These are phyloP conservation scores for Phrynocephalus forsythii DNA, from an alignment of 2,797 vertebrate species.

Conservation along the genomic window DNA sequence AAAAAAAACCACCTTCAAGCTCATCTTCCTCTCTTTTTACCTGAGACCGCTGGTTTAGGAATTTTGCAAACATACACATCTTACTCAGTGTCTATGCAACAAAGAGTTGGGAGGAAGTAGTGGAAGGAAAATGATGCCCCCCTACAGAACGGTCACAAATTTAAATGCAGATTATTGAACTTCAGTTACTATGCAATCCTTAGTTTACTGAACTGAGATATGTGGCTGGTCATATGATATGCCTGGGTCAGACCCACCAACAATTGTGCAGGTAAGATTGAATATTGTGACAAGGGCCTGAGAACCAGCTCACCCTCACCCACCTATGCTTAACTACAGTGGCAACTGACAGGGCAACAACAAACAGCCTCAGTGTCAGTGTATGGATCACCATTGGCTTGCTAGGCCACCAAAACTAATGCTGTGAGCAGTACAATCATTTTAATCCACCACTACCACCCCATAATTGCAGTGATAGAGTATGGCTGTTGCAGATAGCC, in stretches of 20 bases:
- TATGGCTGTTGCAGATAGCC: background rate
- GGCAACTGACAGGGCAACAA: background rate
- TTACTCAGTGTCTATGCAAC: background rate
- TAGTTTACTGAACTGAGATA: no score
- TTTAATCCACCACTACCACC: no score
- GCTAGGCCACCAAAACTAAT: background rate
- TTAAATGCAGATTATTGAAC: no score
- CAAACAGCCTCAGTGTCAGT: background rate
- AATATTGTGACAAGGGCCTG: background rate
- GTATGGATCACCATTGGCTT: background rate
- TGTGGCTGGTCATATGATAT: no score
- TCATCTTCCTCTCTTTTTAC: no score
- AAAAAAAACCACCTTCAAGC: no score
- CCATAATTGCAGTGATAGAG: no score
- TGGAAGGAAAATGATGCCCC: background rate
- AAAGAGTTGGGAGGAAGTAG: background rate
- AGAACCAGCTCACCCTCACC: no score
- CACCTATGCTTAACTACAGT: no score
- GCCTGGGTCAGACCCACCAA: no score
- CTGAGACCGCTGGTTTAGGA: no score
- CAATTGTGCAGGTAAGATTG: background rate
- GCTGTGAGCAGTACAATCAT: background rate
- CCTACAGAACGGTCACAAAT: background rate
- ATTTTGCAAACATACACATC: background rate
- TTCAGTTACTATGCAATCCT: no score